phyloP scores from a whole-genome alignment of 2,888 invertebrate species.

The Hololepta plana region DNA sequence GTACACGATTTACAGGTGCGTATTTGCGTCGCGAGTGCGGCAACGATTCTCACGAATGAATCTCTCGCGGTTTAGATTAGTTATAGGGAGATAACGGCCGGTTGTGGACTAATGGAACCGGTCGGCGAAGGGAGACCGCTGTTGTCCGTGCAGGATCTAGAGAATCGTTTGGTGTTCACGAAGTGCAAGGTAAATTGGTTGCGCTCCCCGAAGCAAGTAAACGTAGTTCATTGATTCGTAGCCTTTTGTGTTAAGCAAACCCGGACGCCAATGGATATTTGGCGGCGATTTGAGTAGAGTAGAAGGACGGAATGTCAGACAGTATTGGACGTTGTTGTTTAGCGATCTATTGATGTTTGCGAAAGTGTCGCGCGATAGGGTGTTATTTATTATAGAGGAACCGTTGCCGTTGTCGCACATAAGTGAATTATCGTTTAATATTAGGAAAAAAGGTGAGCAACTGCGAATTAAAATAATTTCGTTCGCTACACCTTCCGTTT shows the following conservation, averaged over 20 bases:
- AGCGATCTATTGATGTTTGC: constrained; percentile 73
- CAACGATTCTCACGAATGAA: too few species aligned
- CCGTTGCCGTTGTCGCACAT: constrained; percentile 61
- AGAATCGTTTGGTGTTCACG: constrained; percentile 75
- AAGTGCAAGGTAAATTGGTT: constrained; percentile 53
- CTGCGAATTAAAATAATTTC: constrained; percentile 3
- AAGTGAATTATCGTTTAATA: constrained; percentile 69
- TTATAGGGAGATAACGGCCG: constrained; percentile 69
- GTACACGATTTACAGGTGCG: constrained; percentile 30
- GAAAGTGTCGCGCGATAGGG: constrained; percentile 70
- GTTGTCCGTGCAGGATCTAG: constrained; percentile 66
- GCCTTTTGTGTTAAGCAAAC: constrained; percentile 68
- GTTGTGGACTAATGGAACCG: constrained; percentile 72
- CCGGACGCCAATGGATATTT: constrained; percentile 78
- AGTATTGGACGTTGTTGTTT: constrained; percentile 73
- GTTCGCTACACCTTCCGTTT: too few species aligned
- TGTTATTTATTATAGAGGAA: constrained; percentile 75
- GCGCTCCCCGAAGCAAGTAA: too few species aligned
- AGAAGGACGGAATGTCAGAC: constrained; percentile 63
- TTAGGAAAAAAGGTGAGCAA: constrained; percentile 58
- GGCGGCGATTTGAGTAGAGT: constrained; percentile 71
- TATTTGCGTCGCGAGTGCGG: too few species aligned
- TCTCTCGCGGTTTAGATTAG: too few species aligned
- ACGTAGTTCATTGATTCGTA: too few species aligned
- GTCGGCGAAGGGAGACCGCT: constrained; percentile 67